Percentiles rank a stretch among this genome's conserved stretches.
phyloP scores from a whole-genome alignment of 2,888 invertebrate genomes.

The Timema cristinae region DNA sequence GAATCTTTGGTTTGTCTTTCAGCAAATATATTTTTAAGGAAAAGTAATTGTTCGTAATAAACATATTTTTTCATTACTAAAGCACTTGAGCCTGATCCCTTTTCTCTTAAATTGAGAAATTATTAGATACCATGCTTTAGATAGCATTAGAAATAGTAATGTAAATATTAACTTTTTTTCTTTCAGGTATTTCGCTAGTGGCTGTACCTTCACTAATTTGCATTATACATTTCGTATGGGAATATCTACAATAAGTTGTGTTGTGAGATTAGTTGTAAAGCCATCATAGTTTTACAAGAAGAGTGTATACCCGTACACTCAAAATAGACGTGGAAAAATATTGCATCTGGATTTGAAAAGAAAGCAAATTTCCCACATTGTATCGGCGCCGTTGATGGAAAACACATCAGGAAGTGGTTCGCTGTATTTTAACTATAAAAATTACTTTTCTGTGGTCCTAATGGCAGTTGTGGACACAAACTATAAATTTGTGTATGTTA shows the following conservation, averaged over 20 bases:
- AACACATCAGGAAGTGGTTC: conserved; percentile 29
- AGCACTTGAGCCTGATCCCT: no score
- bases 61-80: no score
- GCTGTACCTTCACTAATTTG: conserved; percentile 34
- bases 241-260: conserved; percentile 31
- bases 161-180: no score
- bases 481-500: conserved; percentile 27
- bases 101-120: no score
- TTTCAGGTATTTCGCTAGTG: conserved; percentile 34
- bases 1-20: no score
- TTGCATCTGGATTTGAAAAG: conserved; percentile 34
- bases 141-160: no score
- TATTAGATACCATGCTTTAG: no score
- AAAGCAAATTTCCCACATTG: conserved; percentile 34
- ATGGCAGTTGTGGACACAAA: conserved; percentile 29
- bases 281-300: conserved; percentile 29
- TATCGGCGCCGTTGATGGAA: conserved; percentile 33
- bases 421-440: no score
- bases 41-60: no score
- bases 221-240: conserved; percentile 33
- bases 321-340: conserved; percentile 29
- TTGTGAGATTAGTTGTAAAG: conserved; percentile 33
- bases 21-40: no score
- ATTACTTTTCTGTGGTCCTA: conserved; percentile 27
- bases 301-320: conserved; percentile 31